Percentiles rank a stretch among this genome's conserved stretches.
Evolutionary conservation across 2,113 vertebrate genomes (phyloP).

Genomic region (Panthera tigris): DNA sequence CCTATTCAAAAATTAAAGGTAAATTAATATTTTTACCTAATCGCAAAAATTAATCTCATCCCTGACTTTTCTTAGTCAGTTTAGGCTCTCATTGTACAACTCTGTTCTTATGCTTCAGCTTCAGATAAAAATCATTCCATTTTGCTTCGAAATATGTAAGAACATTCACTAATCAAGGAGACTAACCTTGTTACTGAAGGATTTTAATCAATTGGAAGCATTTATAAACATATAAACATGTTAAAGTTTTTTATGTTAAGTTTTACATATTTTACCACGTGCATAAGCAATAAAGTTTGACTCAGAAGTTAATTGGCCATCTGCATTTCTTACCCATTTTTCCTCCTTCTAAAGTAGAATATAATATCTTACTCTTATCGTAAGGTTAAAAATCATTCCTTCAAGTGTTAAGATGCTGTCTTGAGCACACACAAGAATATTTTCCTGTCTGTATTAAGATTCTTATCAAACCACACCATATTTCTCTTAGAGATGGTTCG

Average conservation of each 20-base stretch:
- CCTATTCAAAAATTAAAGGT: background rate
- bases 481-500: background rate
- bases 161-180: slow-evolving; percentile 37
- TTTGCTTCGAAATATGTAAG: slow-evolving; percentile 35
- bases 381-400: background rate
- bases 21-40: background rate
- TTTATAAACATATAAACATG: background rate
- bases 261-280: slow-evolving; percentile 43
- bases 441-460: background rate
- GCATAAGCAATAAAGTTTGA: background rate
- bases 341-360: background rate
- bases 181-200: slow-evolving; percentile 41
- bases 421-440: background rate
- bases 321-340: slow-evolving; percentile 17
- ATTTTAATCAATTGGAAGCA: slow-evolving; percentile 55
- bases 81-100: background rate
- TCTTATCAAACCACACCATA: background rate
- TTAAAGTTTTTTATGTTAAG: slow-evolving; percentile 28
- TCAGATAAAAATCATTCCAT: slow-evolving; percentile 49
- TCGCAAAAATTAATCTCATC: background rate
- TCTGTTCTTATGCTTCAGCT: background rate
- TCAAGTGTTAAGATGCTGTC: background rate
- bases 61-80: slow-evolving; percentile 39
- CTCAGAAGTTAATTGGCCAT: background rate
- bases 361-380: background rate